A percentile compares a stretch with the other conserved stretches of the same genome.
phyloP scores from a whole-genome alignment of 2,888 invertebrate species.

The Leptinotarsa peninsularis region DNA sequence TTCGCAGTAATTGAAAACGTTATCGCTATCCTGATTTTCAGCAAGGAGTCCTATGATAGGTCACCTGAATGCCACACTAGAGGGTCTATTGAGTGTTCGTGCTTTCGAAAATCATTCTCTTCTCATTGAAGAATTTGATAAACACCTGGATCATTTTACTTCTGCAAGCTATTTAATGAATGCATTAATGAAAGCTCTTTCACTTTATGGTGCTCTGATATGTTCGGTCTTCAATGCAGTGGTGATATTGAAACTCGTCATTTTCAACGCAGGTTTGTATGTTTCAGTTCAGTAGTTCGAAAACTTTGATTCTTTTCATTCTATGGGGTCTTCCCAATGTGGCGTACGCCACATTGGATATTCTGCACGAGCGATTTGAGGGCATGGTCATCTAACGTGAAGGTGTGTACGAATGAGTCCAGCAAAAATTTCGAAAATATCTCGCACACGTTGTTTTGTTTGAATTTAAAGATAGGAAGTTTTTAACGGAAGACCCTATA shows the following conservation, averaged over 20 bases:
- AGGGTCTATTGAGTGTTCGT: conserved; percentile 61
- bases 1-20: no score
- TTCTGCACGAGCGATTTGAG: no score
- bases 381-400: no score
- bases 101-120: conserved; percentile 55
- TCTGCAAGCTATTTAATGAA: conserved; percentile 59
- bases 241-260: conserved; percentile 48
- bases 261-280: neutral
- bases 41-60: conserved; percentile 64
- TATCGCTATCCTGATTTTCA: conserved; percentile 34
- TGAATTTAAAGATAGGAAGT: no score
- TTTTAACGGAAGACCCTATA: no score
- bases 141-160: conserved; percentile 60
- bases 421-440: no score
- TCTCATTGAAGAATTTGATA: conserved; percentile 59
- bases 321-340: no score
- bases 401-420: no score
- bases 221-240: neutral
- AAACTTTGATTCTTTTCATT: neutral
- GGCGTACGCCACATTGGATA: no score
- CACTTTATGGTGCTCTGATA: conserved; percentile 42
- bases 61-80: conserved; percentile 61
- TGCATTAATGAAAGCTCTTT: conserved; percentile 56
- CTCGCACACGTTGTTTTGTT: no score
- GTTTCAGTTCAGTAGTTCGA: neutral